Conservation (phyloP, 2,888 invertebrate species). For the Iselma pallidipennis region DNA sequence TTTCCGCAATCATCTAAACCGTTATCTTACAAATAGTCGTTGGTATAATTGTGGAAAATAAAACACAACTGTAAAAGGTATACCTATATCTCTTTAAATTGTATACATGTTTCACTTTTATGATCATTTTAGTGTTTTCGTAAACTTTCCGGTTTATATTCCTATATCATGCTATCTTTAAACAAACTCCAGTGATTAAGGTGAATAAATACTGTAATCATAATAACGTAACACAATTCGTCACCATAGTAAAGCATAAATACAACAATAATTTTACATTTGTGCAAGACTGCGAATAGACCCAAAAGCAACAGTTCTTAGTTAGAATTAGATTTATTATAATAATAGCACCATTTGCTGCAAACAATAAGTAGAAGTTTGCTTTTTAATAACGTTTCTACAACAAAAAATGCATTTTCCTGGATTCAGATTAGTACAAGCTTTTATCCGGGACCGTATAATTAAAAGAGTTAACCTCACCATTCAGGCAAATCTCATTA, state of each 20-base stretch:
- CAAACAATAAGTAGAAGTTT: too few species aligned
- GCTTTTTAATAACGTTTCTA: not conserved
- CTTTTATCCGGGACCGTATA: not conserved
- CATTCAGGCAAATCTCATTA: slow-evolving; percentile 6
- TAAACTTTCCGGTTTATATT: not conserved
- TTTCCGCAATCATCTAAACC: not conserved
- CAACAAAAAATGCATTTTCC: not conserved
- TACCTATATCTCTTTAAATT: not conserved
- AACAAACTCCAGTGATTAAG: not conserved
- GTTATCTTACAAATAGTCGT: not conserved
- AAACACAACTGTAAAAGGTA: not conserved
- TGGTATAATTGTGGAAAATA: not conserved
- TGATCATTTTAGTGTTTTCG: slow-evolving; percentile 5
- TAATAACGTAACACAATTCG: not conserved
- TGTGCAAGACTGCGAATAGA: not conserved
- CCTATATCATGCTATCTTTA: not conserved
- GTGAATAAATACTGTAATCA: not conserved
- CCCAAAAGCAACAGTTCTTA: too few species aligned
- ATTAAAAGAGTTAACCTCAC: not conserved
- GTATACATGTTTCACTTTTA: not conserved
- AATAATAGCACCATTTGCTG: too few species aligned
- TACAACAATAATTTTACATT: not conserved
- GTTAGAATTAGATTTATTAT: too few species aligned
- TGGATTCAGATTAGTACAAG: not conserved
- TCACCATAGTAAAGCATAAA: not conserved